Percentiles rank a stretch among this genome's conserved stretches.
phyloP scores from a whole-genome alignment of 2,113 vertebrate genomes.

The Gnathonemus echidnorhynchus region DNA sequence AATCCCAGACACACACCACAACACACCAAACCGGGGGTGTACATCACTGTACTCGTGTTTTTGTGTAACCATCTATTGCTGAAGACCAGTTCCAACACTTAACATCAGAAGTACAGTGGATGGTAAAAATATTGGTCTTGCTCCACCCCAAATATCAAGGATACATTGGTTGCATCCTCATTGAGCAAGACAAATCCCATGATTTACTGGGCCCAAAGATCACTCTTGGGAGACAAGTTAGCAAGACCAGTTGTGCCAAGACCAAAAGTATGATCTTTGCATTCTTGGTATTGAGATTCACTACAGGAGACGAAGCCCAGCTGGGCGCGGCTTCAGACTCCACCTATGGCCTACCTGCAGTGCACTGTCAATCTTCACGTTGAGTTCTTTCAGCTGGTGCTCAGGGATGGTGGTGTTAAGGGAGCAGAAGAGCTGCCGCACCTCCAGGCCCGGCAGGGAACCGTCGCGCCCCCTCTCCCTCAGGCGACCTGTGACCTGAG shows the following conservation, averaged over 20 bases:
- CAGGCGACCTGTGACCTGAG: conserved; percentile 80
- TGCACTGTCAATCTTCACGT: conserved; percentile 88
- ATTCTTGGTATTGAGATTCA: background rate
- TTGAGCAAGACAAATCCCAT: background rate
- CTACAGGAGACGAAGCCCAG: background rate
- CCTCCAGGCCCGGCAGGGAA: conserved; percentile 88
- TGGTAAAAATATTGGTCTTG: background rate
- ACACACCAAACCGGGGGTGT: background rate
- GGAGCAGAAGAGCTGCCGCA: conserved; percentile 96
- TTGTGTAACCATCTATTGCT: background rate
- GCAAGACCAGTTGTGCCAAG: background rate
- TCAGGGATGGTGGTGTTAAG: conserved; percentile 88
- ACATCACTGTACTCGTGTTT: background rate
- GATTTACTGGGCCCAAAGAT: background rate
- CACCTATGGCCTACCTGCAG: conserved; percentile 70
- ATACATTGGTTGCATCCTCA: background rate
- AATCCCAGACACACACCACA: background rate
- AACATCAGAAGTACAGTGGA: background rate
- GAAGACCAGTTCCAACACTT: background rate
- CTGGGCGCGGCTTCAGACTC: background rate
- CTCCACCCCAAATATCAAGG: background rate
- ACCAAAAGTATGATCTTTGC: background rate
- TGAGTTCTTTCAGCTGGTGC: conserved; percentile 94
- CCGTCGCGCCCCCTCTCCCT: conserved; percentile 86
- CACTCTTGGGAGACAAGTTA: background rate